These are phyloP conservation scores for Microcebus jonahi DNA, from an alignment of 2,113 vertebrate genomes.

Conservation along the genomic window DNA sequence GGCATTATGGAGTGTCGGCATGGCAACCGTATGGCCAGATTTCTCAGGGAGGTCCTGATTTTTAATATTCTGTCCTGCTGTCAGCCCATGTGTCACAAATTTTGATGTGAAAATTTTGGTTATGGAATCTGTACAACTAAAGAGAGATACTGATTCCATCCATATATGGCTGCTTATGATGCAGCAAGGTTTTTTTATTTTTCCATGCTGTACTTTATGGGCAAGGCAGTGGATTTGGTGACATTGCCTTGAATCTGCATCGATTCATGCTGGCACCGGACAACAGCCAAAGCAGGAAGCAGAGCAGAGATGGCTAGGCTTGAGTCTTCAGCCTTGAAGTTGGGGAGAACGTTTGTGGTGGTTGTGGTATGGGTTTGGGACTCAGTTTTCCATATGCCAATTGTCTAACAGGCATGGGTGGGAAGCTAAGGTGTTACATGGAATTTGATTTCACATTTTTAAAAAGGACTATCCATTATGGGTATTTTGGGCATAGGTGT, in stretches of 20 bases:
- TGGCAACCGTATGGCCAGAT: conserved; percentile 55
- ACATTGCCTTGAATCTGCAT: background rate
- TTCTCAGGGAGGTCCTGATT: conserved; percentile 52
- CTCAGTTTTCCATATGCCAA: background rate
- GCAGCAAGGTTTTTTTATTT: background rate
- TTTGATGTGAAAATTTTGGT: conserved; percentile 47
- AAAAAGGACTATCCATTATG: background rate
- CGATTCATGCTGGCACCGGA: background rate
- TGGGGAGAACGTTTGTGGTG: background rate
- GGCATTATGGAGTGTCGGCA: conserved; percentile 51
- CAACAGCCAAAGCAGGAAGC: background rate
- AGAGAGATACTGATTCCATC: background rate
- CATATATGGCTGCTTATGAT: background rate
- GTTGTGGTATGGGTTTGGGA: conserved; percentile 1
- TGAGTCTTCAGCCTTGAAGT: background rate
- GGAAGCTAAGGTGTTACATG: background rate
- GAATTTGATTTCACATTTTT: conserved; percentile 53
- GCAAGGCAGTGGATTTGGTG: background rate
- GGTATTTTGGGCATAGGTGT: background rate
- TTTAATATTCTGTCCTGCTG: conserved; percentile 55
- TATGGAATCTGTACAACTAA: background rate
- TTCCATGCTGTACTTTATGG: background rate
- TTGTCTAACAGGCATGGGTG: background rate
- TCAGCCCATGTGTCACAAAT: conserved; percentile 56
- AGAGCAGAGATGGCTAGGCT: background rate